A percentile compares a stretch with the other conserved stretches of the same genome.
These are phyloP conservation scores for Sinonovacula constricta DNA, from an alignment of 1,140 invertebrate species.

Conservation along the genomic window DNA sequence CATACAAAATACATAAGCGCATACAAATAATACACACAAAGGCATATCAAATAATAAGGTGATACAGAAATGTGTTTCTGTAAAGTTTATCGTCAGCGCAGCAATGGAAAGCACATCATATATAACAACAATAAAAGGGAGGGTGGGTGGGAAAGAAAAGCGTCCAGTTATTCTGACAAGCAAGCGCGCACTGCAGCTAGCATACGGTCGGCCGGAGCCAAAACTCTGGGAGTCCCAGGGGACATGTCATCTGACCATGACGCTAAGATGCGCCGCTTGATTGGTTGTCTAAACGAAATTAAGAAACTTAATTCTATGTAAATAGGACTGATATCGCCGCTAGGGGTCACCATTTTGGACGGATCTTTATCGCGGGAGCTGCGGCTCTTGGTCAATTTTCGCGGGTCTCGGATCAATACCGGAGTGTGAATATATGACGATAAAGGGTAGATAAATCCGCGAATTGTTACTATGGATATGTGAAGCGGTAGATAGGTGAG, in stretches of 20 bases:
- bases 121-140: no score
- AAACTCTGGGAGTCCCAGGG: no score
- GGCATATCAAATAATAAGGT: no score
- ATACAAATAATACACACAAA: no score
- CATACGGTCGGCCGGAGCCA: no score
- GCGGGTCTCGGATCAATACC: conserved; percentile 15
- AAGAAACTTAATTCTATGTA: conserved; percentile 41
- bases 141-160: no score
- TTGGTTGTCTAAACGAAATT: conserved; percentile 6
- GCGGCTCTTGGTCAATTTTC: neutral
- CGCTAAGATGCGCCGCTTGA: neutral
- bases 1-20: no score
- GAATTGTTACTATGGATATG: conserved; percentile 45
- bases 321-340: neutral
- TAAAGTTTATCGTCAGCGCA: no score
- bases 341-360: conserved; percentile 21
- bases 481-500: neutral
- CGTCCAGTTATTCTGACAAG: no score
- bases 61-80: no score
- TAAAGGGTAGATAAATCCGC: conserved; percentile 32
- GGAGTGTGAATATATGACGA: conserved; percentile 37
- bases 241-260: conserved; percentile 12
- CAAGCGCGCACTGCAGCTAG: no score
- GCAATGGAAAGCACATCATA: no score
- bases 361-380: conserved; percentile 3